Percentiles rank a stretch among this genome's conserved stretches.
Conservation (phyloP, 2,797 vertebrate genomes). For the Lutra lutra region DNA sequence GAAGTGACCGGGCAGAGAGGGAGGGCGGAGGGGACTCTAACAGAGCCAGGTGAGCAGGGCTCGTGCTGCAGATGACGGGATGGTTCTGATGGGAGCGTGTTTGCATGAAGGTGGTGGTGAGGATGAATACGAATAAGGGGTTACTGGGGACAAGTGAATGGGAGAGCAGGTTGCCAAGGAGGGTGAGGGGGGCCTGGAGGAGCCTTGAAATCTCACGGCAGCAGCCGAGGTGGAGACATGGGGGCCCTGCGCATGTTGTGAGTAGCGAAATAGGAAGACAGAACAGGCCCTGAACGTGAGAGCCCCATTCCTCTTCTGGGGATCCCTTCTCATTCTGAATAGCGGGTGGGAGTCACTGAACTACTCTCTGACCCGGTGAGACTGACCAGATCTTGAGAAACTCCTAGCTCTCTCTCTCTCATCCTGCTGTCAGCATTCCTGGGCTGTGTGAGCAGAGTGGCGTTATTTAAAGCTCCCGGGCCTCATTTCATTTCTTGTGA, state of each 20-base stretch:
- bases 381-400: background rate
- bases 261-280: background rate
- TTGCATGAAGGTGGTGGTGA: background rate
- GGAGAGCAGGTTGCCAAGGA: background rate
- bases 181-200: background rate
- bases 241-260: background rate
- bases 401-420: background rate
- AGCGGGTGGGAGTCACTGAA: background rate
- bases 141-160: background rate
- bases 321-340: background rate
- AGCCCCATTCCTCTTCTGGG: background rate
- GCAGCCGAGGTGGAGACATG: background rate
- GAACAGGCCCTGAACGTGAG: background rate
- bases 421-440: background rate
- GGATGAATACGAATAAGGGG: background rate
- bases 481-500: background rate
- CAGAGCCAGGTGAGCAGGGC: background rate
- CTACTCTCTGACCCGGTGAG: background rate
- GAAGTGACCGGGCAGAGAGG: background rate
- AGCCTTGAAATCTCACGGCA: background rate
- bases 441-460: background rate
- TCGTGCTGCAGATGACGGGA: background rate
- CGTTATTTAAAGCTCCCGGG: background rate
- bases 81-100: background rate
- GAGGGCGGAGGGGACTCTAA: background rate